Percentiles rank a stretch among this genome's conserved stretches.
Evolutionary conservation across 2,888 invertebrate species (phyloP).

Genomic region (Pinctada fucata): DNA sequence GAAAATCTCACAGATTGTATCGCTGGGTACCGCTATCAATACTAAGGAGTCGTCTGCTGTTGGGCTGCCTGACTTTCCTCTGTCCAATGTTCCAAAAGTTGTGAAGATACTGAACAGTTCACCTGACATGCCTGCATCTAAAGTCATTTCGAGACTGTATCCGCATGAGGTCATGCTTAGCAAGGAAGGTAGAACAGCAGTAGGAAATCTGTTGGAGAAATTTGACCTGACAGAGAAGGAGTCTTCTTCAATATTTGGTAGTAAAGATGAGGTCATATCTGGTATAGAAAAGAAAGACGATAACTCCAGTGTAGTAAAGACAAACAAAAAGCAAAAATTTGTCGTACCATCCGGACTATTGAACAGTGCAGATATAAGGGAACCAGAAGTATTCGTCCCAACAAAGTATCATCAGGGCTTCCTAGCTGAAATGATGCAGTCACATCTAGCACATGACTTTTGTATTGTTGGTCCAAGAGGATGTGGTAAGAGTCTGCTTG

Average conservation of each 20-base stretch:
- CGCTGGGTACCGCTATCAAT: constrained; percentile 88
- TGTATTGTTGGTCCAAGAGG: constrained; percentile 93
- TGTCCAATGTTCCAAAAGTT: constrained; percentile 86
- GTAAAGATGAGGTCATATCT: constrained; percentile 16
- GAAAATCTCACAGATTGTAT: constrained; percentile 81
- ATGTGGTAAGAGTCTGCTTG: constrained; percentile 92
- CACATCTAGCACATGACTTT: constrained; percentile 88
- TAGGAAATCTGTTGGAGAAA: constrained; percentile 73
- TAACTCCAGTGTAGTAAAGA: neutral
- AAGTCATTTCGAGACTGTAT: constrained; percentile 87
- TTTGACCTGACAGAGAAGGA: constrained; percentile 31
- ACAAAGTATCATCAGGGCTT: constrained; percentile 89
- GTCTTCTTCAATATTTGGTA: neutral
- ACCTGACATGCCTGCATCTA: constrained; percentile 83
- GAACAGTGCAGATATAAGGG: constrained; percentile 6
- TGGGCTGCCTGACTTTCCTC: constrained; percentile 92
- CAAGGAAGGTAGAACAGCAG: constrained; percentile 86
- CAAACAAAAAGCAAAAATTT: constrained; percentile 4
- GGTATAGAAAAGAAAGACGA: constrained; percentile 13
- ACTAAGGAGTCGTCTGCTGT: constrained; percentile 85
- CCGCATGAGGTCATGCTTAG: constrained; percentile 88
- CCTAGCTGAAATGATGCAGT: constrained; percentile 86
- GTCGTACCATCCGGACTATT: constrained; percentile 12
- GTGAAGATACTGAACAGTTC: constrained; percentile 85
- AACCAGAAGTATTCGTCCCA: constrained; percentile 80